phyloP scores from a whole-genome alignment of 2,113 vertebrate genomes.

The Neogobius melanostomus region DNA sequence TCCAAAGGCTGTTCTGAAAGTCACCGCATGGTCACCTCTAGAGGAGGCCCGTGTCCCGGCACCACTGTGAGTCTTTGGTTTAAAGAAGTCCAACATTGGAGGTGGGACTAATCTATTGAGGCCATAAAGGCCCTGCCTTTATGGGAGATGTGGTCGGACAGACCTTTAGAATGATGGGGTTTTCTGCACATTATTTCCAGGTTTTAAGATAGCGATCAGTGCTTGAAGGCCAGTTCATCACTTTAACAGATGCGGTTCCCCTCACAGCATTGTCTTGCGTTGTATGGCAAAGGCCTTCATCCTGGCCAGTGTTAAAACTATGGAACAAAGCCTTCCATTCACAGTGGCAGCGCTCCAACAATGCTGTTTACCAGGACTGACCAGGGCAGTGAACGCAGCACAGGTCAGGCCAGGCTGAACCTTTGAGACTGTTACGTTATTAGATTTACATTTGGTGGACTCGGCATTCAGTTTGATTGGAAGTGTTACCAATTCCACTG shows the following conservation, averaged over 20 bases:
- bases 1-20: too few species aligned
- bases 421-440: neutral
- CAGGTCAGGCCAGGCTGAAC: neutral
- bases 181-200: neutral
- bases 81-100: too few species aligned
- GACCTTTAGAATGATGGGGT: too few species aligned
- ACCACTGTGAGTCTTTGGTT: too few species aligned
- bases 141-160: too few species aligned
- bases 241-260: neutral
- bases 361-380: neutral
- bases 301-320: neutral
- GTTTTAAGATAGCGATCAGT: neutral
- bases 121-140: too few species aligned
- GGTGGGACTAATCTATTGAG: too few species aligned
- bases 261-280: neutral
- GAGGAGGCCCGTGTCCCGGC: too few species aligned
- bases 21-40: neutral
- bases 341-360: neutral
- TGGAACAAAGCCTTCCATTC: neutral
- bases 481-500: too few species aligned
- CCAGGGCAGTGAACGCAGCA: neutral
- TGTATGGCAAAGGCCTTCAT: neutral
- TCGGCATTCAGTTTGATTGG: neutral
- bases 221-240: neutral
- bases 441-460: conserved; percentile 3